These are phyloP conservation scores for Megaustenia siamemsis DNA, from an alignment of 2,888 invertebrate genomes.

Conservation along the genomic window DNA sequence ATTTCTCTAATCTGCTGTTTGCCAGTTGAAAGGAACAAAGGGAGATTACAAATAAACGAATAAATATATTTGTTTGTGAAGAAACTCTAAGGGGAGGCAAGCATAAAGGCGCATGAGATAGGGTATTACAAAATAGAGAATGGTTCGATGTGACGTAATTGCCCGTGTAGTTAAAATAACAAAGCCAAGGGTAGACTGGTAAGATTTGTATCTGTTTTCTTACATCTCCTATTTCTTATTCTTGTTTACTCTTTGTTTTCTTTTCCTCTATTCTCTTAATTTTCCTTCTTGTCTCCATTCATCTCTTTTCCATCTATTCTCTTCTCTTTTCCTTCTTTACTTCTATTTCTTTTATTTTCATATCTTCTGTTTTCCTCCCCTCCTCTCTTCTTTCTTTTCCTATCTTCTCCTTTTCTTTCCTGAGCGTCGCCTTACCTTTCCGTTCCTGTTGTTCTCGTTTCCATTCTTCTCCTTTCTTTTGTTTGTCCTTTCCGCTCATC, in stretches of 20 bases:
- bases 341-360: neutral
- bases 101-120: too few relatives aligned
- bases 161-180: too few relatives aligned
- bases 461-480: neutral
- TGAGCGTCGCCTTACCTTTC: neutral
- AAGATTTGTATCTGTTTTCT: too few relatives aligned
- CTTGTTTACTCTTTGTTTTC: constrained; percentile 6
- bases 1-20: too few relatives aligned
- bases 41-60: too few relatives aligned
- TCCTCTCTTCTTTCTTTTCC: neutral
- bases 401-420: neutral
- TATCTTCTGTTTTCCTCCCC: neutral
- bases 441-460: neutral
- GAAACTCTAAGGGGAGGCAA: too few relatives aligned
- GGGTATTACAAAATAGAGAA: too few relatives aligned
- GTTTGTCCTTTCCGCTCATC: neutral
- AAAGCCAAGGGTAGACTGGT: too few relatives aligned
- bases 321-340: neutral
- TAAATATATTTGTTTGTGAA: too few relatives aligned
- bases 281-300: neutral
- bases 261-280: constrained; percentile 13
- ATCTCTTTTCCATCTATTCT: neutral
- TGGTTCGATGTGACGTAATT: too few relatives aligned
- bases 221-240: neutral
- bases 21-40: too few relatives aligned